Base-by-base conservation (phyloP, 1,140 invertebrate species). In the Heliconius hermathena region DNA sequence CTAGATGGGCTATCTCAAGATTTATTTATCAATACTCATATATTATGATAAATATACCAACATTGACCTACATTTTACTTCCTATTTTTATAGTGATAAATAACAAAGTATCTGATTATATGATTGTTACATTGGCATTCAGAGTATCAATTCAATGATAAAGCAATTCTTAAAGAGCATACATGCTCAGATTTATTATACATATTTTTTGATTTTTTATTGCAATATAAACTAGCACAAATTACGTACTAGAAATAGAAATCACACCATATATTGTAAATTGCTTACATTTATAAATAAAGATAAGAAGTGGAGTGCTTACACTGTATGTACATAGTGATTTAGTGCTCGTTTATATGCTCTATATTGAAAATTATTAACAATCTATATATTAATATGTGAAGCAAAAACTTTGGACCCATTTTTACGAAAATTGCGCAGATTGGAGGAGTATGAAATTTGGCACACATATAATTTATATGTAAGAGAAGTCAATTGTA, bases 1-100 rank as follows among this genome's bases (percentile, higher is more conserved):
- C 57, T 29, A 13, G 60, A 26, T 29, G 8, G 13, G 9, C 60
- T 22, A 46, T 46, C 26, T 66, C 5, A 26, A 66, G 29, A 29
- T 13, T 16, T 66, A 22, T 9, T 66, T 26, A 29, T 66, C 60
- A 66, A 66, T 66, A 71, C 22, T 81, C 70, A 74, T 73, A 80
- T 80, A 49, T 76, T 76, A 80, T 79, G 26, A 49, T 74, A 76
- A 52, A 79, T 73, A 79, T 75, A 16, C 36, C 81, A 76, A 77
- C 82, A 82, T 80, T 86, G 83, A 84, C 85, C 81, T 33, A 86
- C 26, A 71, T 83, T 84, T 81, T 52, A 79, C 73, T 79, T 79
- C 77, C 77, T 77, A 60, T 52, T 72, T 70, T 66, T 66, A 8
- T 66, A 29, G 60, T 66, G 22, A 66, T 46, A 54, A 54, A 18